Evolutionary conservation across 2,797 vertebrate genomes (phyloP).

Genomic region (Melanotaenia trifasciata): DNA sequence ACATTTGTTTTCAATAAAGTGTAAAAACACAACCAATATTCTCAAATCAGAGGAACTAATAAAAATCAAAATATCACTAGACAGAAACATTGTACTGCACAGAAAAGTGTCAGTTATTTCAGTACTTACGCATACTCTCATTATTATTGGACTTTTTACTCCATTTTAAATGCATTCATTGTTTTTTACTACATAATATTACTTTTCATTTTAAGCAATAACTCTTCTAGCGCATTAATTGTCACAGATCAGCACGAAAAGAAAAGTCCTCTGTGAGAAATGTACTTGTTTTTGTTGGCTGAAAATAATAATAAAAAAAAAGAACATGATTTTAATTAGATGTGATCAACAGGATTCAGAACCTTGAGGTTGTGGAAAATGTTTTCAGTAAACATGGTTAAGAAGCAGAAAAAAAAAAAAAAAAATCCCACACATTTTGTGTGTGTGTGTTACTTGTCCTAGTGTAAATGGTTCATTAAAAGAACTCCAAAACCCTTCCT

Average conservation of each 20-base stretch:
- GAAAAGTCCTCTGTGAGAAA: neutral
- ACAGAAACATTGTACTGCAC: neutral
- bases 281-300: neutral
- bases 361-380: neutral
- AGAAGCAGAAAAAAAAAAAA: conserved; percentile 1
- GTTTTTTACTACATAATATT: neutral
- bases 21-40: neutral
- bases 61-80: neutral
- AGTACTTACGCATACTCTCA: neutral
- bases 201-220: neutral
- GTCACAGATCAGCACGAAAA: neutral
- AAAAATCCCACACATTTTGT: neutral
- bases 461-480: conserved; percentile 29
- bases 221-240: neutral
- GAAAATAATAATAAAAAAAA: neutral
- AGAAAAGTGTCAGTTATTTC: neutral
- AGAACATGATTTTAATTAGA: neutral
- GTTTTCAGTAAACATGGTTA: conserved; percentile 9
- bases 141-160: neutral
- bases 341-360: neutral
- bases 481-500: conserved; percentile 30
- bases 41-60: neutral
- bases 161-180: neutral
- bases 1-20: neutral
- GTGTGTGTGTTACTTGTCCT: conserved; percentile 7